These are phyloP conservation scores for Plebejus melissa DNA, from an alignment of 2,888 invertebrate genomes.

Conservation along the genomic window DNA sequence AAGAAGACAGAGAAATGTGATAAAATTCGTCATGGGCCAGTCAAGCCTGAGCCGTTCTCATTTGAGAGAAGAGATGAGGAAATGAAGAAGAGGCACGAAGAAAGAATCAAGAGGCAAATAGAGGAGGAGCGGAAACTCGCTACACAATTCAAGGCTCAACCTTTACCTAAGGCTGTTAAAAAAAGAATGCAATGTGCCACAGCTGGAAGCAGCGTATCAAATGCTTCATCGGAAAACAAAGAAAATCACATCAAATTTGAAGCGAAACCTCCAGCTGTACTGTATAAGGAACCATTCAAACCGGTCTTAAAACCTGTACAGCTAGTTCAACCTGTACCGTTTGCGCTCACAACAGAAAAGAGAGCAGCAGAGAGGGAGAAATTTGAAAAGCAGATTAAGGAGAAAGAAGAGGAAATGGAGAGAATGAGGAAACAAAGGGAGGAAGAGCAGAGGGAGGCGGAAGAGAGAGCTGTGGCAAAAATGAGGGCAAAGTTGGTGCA, in stretches of 20 bases:
- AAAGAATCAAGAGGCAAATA: slow-evolving; percentile 77
- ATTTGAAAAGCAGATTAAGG: slow-evolving; percentile 78
- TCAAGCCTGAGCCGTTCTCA: slow-evolving; percentile 80
- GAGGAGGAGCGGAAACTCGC: slow-evolving; percentile 80
- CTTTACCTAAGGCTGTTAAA: slow-evolving; percentile 76
- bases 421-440: slow-evolving; percentile 57
- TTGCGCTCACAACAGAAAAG: slow-evolving; percentile 82
- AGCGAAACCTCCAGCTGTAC: slow-evolving; percentile 80
- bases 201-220: slow-evolving; percentile 50
- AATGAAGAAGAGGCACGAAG: slow-evolving; percentile 77
- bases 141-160: slow-evolving; percentile 84
- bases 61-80: slow-evolving; percentile 83
- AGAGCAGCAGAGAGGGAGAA: slow-evolving; percentile 80
- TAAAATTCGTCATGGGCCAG: slow-evolving; percentile 50
- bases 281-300: slow-evolving; percentile 82
- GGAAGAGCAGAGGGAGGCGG: slow-evolving; percentile 57
- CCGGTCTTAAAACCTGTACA: slow-evolving; percentile 74
- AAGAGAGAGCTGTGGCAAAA: slow-evolving; percentile 71
- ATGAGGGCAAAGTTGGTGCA: slow-evolving; percentile 79
- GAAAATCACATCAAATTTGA: slow-evolving; percentile 76
- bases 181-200: slow-evolving; percentile 58
- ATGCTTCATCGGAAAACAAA: slow-evolving; percentile 64
- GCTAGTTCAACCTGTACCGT: slow-evolving; percentile 66
- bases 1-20: slow-evolving; percentile 42
- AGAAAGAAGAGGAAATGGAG: slow-evolving; percentile 74